Evolutionary conservation across 2,888 invertebrate species (phyloP), one percentile per base, ranked within the genome.

Genomic region (Lissonota sp.): DNA sequence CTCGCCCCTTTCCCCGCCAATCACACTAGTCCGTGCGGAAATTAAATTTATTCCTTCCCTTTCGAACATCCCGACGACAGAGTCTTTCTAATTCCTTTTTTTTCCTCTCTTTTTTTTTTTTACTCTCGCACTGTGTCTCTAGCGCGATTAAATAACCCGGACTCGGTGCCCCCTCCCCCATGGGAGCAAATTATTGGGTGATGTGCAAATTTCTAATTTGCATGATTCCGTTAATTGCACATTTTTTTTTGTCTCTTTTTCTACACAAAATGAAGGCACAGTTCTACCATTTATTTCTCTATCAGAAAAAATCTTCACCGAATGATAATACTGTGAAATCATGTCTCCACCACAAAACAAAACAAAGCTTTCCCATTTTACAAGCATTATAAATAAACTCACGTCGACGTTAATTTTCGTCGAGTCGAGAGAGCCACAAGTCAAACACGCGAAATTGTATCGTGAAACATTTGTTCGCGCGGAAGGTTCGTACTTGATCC

Each of bases 21-120:
- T 70, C 62, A 62, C 69, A 77, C 69, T 76, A 64, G 81, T 78
- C 78, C 76, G 60, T 70, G 74, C 46, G 64, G 62, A 76, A 74
- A 78, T 80, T 73, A 82, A 86, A 86, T 88, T 87, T 87, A 86
- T 87, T 86, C 87, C 80, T 85, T 82, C 71, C 77, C 62, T 66
- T 66, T 67, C 71, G 71, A 26, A 58, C 63, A 55, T 70, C 42
- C 64, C 58, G 12, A 40, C 40, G 51, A 39, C 66, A 49, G 42
- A 55, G 57, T 60, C 53, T 78, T 74, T 60, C 60, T 72, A 10
- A 37, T 10, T 16, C 2, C 6, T 8, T 37, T 49, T 39, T 46
- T 40, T 7, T 26, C 39, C 8, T 14, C n/a, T 44, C 51, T 55
- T 55, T 64, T 37, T 64, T 42, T 12, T 4, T 14, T 58, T n/a